A percentile compares a stretch with the other conserved stretches of the same genome.
These are phyloP conservation scores for Gila robusta DNA, from an alignment of 2,797 vertebrate species.

Conservation along the genomic window DNA sequence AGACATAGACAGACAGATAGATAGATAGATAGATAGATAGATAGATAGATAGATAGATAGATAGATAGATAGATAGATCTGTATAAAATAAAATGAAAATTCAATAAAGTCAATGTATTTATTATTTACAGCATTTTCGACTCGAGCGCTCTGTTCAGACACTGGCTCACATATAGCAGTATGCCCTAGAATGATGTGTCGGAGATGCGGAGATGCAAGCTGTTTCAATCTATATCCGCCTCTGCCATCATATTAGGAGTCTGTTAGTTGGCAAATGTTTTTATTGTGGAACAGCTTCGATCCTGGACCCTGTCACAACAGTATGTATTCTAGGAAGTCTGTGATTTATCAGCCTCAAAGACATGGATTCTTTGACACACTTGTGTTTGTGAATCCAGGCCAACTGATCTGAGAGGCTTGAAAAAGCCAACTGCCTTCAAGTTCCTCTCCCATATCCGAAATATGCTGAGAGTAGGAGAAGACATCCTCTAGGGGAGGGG, in stretches of 20 bases:
- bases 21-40: background rate
- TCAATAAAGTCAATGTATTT: background rate
- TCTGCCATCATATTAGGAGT: conserved; percentile 37
- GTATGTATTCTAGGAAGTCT: conserved; percentile 54
- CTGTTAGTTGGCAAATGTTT: conserved; percentile 33
- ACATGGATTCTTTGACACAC: conserved; percentile 76
- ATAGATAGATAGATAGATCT: background rate
- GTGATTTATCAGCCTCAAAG: conserved; percentile 70
- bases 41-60: no score
- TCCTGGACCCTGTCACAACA: conserved; percentile 54
- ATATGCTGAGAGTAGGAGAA: conserved; percentile 58
- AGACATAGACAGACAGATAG: background rate
- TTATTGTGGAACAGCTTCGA: conserved; percentile 52
- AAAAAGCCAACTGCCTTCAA: conserved; percentile 59
- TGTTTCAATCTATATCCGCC: conserved; percentile 33
- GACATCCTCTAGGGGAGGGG: conserved; percentile 39
- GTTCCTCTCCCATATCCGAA: conserved; percentile 55
- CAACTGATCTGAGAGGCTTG: conserved; percentile 71
- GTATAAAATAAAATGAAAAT: no score
- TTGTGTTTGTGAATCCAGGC: conserved; percentile 73
- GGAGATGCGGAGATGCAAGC: conserved; percentile 6
- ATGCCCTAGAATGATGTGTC: background rate
- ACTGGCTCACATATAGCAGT: background rate
- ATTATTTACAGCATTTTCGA: background rate
- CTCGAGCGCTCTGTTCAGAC: background rate